These are phyloP conservation scores for Drosophila mercatorum DNA, from an alignment of 2,888 invertebrate genomes.

Conservation along the genomic window DNA sequence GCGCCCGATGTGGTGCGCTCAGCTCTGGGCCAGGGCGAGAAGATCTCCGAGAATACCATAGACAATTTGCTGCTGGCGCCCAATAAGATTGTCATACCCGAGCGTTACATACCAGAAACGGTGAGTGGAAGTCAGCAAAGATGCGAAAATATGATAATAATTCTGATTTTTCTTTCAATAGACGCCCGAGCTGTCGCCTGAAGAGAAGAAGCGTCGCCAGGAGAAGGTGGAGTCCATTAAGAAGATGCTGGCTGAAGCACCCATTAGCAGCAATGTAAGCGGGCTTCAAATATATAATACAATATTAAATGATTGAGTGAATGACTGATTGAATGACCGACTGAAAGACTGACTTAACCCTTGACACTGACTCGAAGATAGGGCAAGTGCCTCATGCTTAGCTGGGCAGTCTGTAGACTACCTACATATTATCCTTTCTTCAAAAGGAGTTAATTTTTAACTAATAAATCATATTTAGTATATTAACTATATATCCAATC, in stretches of 20 bases:
- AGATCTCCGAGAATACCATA: conserved; percentile 89
- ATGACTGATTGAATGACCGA: neutral
- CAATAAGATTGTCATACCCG: conserved; percentile 95
- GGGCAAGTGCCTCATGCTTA: no score
- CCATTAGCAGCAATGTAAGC: conserved; percentile 84
- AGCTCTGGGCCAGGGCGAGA: conserved; percentile 87
- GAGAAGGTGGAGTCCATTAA: conserved; percentile 96
- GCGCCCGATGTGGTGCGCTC: conserved; percentile 95
- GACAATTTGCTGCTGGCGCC: conserved; percentile 94
- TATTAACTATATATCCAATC: no score
- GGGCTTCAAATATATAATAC: no score
- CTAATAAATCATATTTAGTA: no score
- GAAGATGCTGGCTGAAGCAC: conserved; percentile 93
- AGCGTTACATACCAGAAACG: conserved; percentile 96
- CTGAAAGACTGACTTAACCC: neutral
- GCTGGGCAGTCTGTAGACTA: no score
- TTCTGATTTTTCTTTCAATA: conserved; percentile 83
- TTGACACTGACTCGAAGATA: no score
- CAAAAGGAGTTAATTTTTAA: no score
- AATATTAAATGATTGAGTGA: neutral
- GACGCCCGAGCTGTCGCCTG: conserved; percentile 93
- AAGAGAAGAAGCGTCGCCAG: conserved; percentile 92
- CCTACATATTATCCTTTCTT: no score
- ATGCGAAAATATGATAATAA: rapidly evolving
- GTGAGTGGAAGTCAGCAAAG: conserved; percentile 82